Evolutionary conservation across 1,140 invertebrate species (phyloP), one percentile per base, ranked within the genome.

Genomic region (Armadillidium nasatum): DNA sequence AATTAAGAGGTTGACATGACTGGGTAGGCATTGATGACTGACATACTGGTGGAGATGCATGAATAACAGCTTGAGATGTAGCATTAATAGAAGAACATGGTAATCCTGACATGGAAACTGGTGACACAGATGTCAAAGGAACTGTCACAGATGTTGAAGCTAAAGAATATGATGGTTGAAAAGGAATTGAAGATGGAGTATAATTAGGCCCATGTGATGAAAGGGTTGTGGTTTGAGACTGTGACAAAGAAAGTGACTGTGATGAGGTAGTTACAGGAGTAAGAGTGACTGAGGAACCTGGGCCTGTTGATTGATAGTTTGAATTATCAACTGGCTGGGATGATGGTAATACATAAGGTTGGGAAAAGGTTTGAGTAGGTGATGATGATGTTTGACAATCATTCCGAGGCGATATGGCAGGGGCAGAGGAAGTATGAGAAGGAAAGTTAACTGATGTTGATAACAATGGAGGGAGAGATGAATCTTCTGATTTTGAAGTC

Each of bases 341-440:
- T 4, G 50, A 60, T 15, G 50, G 19, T 19, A 19, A 60, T 19
- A 60, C 50, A 60, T 60, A 60, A 60, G 50, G 50, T 60, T 60
- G 50, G 19, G 50, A 19, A 60, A 60, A 60, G 19, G 50, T 60
- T 60, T 60, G 11, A 60, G 50, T 13, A 15, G 50, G 11, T 15
- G 50, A 19, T 60, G 50, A 60, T 15, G 11, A 15, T 60, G 50
- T 15, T 60, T 15, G 19, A 60, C 50, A 60, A 60, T 60, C 50
- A 60, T 60, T 60, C 50, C 50, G 50, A 60, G 50, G 50, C 45
- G 66, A 54, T 19, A 50, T 75, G 74, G 74, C 73, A 54, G 73
- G 23, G 71, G 71, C 68, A 79, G 44, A 69, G 50, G 50, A 19
- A 60, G 50, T 60, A 19, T 60, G 50, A 60, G 50, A 60, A 60